Percentiles rank a stretch among this genome's conserved stretches.
These are phyloP conservation scores for Galeruca laticollis DNA, from an alignment of 2,888 invertebrate genomes.

Conservation along the genomic window DNA sequence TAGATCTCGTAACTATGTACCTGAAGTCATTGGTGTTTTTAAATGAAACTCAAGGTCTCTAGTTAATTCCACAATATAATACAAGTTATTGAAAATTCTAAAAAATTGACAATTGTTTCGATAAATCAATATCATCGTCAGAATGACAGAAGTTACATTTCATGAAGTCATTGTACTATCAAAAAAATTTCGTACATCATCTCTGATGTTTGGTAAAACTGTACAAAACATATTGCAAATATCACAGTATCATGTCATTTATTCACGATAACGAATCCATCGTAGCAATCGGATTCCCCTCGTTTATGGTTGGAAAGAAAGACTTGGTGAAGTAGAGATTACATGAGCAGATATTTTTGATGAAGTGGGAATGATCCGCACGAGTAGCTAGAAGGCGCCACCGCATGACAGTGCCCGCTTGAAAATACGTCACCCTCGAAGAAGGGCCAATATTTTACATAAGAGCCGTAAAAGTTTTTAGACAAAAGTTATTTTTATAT, in stretches of 20 bases:
- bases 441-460: constrained; percentile 35
- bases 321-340: constrained; percentile 32
- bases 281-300: constrained; percentile 39
- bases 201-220: background rate
- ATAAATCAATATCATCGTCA: too few relatives aligned
- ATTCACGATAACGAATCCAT: constrained; percentile 22
- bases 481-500: background rate
- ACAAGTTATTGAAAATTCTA: too few relatives aligned
- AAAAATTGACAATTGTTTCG: too few relatives aligned
- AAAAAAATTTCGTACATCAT: too few relatives aligned
- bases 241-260: constrained; percentile 15
- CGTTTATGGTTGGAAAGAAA: constrained; percentile 28
- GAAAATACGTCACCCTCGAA: constrained; percentile 16
- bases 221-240: background rate
- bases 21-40: too few relatives aligned
- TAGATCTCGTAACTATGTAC: too few relatives aligned
- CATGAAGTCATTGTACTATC: too few relatives aligned
- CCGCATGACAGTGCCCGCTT: constrained; percentile 56
- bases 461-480: background rate
- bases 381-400: constrained; percentile 57
- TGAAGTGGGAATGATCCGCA: constrained; percentile 56
- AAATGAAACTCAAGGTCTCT: too few relatives aligned
- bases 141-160: too few relatives aligned
- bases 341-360: constrained; percentile 55
- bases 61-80: too few relatives aligned